These are phyloP conservation scores for Polypterus bichir DNA, from an alignment of 2,113 vertebrate genomes.

Conservation along the genomic window DNA sequence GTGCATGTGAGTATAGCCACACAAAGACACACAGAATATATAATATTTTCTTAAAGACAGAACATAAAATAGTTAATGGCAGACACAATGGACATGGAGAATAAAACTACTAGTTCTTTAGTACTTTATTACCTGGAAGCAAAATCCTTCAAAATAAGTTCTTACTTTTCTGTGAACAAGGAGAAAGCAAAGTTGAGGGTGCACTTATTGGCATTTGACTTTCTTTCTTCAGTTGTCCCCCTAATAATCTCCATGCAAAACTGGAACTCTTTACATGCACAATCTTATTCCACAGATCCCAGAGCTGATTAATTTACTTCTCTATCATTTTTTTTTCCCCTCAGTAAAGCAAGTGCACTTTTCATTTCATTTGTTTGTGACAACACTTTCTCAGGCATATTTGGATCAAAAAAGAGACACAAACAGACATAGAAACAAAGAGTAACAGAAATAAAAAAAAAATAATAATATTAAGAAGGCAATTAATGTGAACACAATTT, in stretches of 20 bases:
- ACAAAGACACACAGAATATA: no score
- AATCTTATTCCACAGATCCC: slow-evolving; percentile 7
- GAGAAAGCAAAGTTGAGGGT: slow-evolving; percentile 20
- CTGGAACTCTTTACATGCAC: slow-evolving; percentile 10
- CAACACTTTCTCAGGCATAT: neutral
- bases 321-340: neutral
- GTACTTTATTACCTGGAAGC: slow-evolving; percentile 38
- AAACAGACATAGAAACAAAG: neutral
- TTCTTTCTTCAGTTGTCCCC: neutral
- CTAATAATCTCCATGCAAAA: slow-evolving; percentile 18
- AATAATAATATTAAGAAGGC: no score
- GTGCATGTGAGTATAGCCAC: no score
- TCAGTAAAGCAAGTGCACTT: no score
- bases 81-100: slow-evolving; percentile 27
- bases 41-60: slow-evolving; percentile 13
- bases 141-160: slow-evolving; percentile 52
- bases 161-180: slow-evolving; percentile 50
- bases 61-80: slow-evolving; percentile 27
- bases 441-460: no score
- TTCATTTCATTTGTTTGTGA: neutral
- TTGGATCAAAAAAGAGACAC: neutral
- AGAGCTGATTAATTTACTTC: neutral
- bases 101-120: slow-evolving; percentile 20
- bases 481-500: no score
- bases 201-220: slow-evolving; percentile 5